These are phyloP conservation scores for Crotophaga sulcirostris DNA, from an alignment of 2,113 vertebrate genomes.

Conservation along the genomic window DNA sequence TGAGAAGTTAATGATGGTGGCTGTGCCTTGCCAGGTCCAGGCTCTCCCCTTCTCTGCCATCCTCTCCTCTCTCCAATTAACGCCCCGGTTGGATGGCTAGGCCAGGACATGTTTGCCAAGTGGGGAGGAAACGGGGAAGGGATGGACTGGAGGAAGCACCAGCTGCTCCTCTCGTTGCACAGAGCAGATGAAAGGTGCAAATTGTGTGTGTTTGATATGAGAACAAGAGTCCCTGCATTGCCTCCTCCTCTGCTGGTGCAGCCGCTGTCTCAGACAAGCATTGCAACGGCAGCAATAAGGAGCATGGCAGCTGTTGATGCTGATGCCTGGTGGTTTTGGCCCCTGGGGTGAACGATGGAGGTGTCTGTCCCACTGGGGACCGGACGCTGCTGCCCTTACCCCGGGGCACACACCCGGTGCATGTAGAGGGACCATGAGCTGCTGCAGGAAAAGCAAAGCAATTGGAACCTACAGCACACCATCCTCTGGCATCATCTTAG, in stretches of 20 bases:
- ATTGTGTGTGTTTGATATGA: fast-evolving
- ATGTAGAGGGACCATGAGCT: background rate
- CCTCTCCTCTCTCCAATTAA: background rate
- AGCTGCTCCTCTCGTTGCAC: background rate
- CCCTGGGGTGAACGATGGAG: background rate
- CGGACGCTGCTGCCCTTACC: background rate
- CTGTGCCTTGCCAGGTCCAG: background rate
- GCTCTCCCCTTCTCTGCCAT: background rate
- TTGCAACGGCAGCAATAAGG: background rate
- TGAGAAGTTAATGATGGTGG: background rate
- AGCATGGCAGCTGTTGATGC: background rate
- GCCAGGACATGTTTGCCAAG: background rate
- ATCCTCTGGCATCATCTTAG: background rate
- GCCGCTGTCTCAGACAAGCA: fast-evolving
- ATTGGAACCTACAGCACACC: background rate
- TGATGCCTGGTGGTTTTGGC: background rate
- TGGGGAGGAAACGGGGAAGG: background rate
- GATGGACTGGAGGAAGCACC: background rate
- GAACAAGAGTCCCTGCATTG: background rate
- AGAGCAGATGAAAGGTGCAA: background rate
- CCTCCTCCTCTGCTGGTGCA: background rate
- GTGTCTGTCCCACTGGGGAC: background rate
- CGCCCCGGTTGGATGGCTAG: fast-evolving
- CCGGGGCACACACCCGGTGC: fast-evolving
- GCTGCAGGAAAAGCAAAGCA: background rate